Conservation (phyloP, 1,140 invertebrate genomes). For the Trypoxylus dichotomus region DNA sequence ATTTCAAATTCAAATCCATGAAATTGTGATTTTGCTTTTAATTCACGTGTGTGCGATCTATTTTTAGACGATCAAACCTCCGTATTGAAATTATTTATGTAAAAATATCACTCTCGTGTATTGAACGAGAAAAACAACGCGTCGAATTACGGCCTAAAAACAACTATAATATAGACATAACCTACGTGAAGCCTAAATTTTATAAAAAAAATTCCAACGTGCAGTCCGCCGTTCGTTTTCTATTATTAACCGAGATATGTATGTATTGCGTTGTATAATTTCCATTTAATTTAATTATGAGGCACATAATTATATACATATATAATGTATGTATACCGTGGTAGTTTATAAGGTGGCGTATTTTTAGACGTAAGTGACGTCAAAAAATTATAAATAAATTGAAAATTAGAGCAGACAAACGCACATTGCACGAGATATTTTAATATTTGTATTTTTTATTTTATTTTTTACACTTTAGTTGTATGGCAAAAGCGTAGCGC, state of each 20-base stretch:
- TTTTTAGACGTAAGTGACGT: slow-evolving; percentile 19
- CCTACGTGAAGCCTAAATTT: neutral
- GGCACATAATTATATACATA: slow-evolving; percentile 15
- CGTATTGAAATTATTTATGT: slow-evolving; percentile 25
- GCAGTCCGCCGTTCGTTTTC: neutral
- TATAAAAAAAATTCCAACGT: neutral
- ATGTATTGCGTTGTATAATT: neutral
- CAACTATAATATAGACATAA: neutral
- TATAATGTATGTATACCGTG: neutral
- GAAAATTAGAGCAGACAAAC: slow-evolving; percentile 25
- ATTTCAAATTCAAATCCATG: slow-evolving; percentile 2
- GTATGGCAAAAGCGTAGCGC: neutral
- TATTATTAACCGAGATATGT: neutral
- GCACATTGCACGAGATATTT: slow-evolving; percentile 23
- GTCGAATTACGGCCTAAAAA: neutral
- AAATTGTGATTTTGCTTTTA: slow-evolving; percentile 15
- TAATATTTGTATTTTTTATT: slow-evolving; percentile 26
- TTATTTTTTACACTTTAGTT: slow-evolving; percentile 23
- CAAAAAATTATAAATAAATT: slow-evolving; percentile 26
- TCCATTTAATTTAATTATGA: slow-evolving; percentile 8
- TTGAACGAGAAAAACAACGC: slow-evolving; percentile 10
- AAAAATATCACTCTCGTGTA: slow-evolving; percentile 5
- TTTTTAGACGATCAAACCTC: slow-evolving; percentile 8
- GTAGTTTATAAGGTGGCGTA: slow-evolving; percentile 17
- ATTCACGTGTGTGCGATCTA: slow-evolving; percentile 17